Evolutionary conservation across 2,113 vertebrate species (phyloP).

Genomic region (Chionodraco myersi): DNA sequence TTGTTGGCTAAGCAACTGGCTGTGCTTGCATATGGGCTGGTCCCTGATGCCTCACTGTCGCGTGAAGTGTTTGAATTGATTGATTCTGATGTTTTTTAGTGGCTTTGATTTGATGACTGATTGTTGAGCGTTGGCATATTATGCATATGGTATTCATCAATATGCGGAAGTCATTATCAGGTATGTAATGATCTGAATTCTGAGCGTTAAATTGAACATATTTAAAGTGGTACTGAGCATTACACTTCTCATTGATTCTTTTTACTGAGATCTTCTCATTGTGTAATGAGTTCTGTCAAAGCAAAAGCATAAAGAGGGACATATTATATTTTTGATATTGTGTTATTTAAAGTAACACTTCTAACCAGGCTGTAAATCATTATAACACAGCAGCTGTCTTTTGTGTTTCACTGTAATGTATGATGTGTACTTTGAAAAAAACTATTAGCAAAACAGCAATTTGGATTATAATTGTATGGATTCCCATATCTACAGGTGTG

Average conservation of each 20-base stretch:
- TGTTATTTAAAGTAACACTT: neutral
- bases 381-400: neutral
- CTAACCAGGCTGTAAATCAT: too few relatives aligned
- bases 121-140: neutral
- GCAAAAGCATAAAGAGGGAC: neutral
- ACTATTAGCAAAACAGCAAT: neutral
- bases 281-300: conserved; percentile 37
- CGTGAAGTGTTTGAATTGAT: conserved; percentile 34
- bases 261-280: conserved; percentile 32
- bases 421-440: neutral
- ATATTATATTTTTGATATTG: neutral
- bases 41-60: conserved; percentile 9
- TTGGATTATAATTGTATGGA: neutral
- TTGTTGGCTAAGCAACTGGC: neutral
- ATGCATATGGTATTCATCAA: neutral
- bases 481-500: neutral
- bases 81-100: conserved; percentile 13
- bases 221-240: conserved; percentile 18
- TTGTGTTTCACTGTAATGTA: neutral
- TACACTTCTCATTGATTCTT: conserved; percentile 13
- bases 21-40: conserved; percentile 27
- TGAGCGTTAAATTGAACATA: conserved; percentile 25
- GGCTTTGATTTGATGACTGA: neutral
- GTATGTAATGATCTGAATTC: conserved; percentile 31
- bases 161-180: neutral